Evolutionary conservation across 1,140 invertebrate genomes (phyloP), one percentile per base, ranked within the genome.

Genomic region (Proctacanthus coquilletti): DNA sequence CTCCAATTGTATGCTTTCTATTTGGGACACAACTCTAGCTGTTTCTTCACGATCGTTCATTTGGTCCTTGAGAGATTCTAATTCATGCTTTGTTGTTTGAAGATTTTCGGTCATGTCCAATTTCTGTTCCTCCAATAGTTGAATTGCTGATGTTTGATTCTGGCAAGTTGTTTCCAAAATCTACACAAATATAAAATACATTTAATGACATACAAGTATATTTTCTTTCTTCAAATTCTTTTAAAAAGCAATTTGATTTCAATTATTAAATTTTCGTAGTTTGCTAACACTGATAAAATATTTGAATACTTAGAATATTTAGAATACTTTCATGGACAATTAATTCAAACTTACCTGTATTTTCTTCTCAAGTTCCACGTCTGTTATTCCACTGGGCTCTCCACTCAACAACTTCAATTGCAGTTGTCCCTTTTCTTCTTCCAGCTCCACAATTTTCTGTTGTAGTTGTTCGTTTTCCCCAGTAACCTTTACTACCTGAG

Each of bases 391-490:
- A 11, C 9, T 18, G 32, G 11, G 14, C 11, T 34, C 18, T 4
- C 18, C 15, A 20, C 21, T 80, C 54, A 84, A 75, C 48, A 83
- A 66, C 65, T 77, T 77, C 52, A 86, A 65, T 61, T 85, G 80
- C 51, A 86, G 71, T 61, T 84, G 87, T 59, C 81, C 83, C 68
- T 85, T 92, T 64, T 88, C 84, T 58, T 89, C 84, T 64, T 91
- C 85, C 35, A 91, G 63, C 55, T 86, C 76, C 33, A 77, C 75
- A 43, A 92, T 72, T 60, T 76, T 71, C 46, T 87, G 80, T 45
- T 77, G 74, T 45, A 89, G 63, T 46, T 69, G 66, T 43, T 69
- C 62, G 40, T 73, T 66, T 45, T 73, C 70, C 39, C 65, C 61
- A 46, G 63, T 61, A 5, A 77, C 52, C 34, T 63, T 63, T 1